phyloP scores from a whole-genome alignment of 53 echinoderm and acorn worm species.

The Echinometra lucunter region DNA sequence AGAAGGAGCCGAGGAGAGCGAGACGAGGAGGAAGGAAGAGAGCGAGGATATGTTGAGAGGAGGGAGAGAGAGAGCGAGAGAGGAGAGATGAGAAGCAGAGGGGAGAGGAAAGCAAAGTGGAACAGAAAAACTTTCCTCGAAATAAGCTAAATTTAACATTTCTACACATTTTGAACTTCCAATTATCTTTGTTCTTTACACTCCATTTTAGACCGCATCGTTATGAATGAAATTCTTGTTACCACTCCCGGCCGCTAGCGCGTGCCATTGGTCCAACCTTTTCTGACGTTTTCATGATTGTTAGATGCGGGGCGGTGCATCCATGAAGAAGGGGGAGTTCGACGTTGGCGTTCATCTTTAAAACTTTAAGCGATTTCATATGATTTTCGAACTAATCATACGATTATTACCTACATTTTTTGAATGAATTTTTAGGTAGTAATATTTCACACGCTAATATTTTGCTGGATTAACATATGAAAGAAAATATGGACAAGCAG shows the following conservation, averaged over 20 bases:
- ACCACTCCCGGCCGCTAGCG: neutral
- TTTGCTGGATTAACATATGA: neutral
- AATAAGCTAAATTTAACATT: neutral
- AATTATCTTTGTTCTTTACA: neutral
- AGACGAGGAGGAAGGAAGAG: neutral
- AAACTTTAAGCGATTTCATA: neutral
- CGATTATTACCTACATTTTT: neutral
- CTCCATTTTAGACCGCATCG: neutral
- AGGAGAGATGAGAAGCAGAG: neutral
- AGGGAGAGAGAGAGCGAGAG: neutral
- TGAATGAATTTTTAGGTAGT: neutral
- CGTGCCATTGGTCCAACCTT: conserved; percentile 1
- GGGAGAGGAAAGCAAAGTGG: neutral
- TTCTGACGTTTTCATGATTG: conserved; percentile 7
- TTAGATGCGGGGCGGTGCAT: neutral
- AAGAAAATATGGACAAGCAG: neutral
- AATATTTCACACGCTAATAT: neutral
- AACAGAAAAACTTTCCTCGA: neutral
- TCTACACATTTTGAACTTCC: neutral
- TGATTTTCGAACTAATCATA: neutral
- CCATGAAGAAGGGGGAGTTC: neutral
- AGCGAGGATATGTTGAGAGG: neutral
- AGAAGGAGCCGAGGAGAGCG: neutral
- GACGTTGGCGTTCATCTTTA: neutral
- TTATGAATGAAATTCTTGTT: conserved; percentile 7